These are phyloP conservation scores for Eulimnadia texana DNA, from an alignment of 1,140 invertebrate species.

Conservation along the genomic window DNA sequence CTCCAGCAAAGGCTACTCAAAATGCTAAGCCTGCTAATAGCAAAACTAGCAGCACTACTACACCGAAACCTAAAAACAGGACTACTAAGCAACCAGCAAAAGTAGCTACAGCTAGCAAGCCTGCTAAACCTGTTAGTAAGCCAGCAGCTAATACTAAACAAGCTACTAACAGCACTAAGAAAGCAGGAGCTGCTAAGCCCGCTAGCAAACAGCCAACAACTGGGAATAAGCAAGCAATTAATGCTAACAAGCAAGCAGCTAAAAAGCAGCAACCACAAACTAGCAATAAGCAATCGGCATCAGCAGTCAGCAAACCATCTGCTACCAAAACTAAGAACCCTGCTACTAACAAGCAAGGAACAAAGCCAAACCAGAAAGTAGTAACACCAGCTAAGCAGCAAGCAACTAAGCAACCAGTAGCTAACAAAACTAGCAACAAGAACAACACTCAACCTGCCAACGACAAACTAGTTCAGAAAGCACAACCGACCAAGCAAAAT, in stretches of 20 bases:
- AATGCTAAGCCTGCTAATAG: not conserved
- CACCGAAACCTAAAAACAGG: not conserved
- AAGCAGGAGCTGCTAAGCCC: not conserved
- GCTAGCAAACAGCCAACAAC: not conserved
- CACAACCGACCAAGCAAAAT: not conserved
- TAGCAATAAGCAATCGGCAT: too few species aligned
- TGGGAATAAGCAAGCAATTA: not conserved
- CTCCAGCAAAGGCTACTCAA: not conserved
- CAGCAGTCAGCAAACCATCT: not conserved
- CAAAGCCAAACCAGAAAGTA: too few species aligned
- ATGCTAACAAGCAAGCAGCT: not conserved
- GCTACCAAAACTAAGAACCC: not conserved
- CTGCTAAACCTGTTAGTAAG: too few species aligned
- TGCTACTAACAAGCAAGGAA: too few species aligned
- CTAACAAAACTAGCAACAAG: too few species aligned
- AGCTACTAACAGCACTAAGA: not conserved
- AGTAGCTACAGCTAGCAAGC: too few species aligned
- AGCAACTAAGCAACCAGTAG: too few species aligned
- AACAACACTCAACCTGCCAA: not conserved
- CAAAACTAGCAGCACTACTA: not conserved
- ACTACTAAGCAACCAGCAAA: too few species aligned
- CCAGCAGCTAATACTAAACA: too few species aligned
- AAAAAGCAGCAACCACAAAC: not conserved
- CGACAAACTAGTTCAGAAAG: not conserved
- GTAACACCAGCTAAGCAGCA: too few species aligned